A percentile compares a stretch with the other conserved stretches of the same genome.
These are phyloP conservation scores for Montipora foliosa DNA, from an alignment of 64 coral and sea anemone species.

Conservation along the genomic window DNA sequence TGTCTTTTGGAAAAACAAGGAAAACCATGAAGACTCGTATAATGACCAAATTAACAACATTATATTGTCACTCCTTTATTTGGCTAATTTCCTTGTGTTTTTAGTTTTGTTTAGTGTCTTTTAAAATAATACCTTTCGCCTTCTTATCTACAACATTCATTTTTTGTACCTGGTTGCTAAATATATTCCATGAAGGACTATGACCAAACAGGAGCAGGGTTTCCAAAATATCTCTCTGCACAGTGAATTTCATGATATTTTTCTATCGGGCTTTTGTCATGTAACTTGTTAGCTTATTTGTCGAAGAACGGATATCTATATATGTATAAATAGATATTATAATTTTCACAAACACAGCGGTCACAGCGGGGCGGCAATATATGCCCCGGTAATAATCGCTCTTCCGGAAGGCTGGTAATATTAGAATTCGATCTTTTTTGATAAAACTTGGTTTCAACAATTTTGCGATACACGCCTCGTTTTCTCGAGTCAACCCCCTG, in stretches of 20 bases:
- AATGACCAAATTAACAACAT: not conserved
- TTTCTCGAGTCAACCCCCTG: not conserved
- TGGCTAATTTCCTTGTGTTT: not conserved
- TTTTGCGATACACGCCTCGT: not conserved
- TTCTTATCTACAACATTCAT: no score
- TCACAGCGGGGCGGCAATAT: not conserved
- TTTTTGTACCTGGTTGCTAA: no score
- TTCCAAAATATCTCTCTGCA: not conserved
- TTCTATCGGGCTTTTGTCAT: not conserved
- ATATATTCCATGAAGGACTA: no score
- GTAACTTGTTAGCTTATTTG: not conserved
- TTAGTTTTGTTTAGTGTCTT: not conserved
- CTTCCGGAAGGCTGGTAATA: slow-evolving; percentile 16
- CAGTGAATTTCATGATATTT: not conserved
- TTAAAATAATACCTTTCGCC: not conserved
- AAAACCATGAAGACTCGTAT: not conserved
- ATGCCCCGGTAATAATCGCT: not conserved
- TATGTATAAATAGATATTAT: not conserved
- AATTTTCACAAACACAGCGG: not conserved
- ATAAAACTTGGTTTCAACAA: not conserved
- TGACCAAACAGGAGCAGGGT: not conserved
- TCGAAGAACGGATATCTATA: not conserved
- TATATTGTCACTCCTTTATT: not conserved
- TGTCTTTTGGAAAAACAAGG: not conserved
- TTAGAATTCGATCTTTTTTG: not conserved